phyloP scores from a whole-genome alignment of 2,888 invertebrate species.

The Orthonevra nobilis region DNA sequence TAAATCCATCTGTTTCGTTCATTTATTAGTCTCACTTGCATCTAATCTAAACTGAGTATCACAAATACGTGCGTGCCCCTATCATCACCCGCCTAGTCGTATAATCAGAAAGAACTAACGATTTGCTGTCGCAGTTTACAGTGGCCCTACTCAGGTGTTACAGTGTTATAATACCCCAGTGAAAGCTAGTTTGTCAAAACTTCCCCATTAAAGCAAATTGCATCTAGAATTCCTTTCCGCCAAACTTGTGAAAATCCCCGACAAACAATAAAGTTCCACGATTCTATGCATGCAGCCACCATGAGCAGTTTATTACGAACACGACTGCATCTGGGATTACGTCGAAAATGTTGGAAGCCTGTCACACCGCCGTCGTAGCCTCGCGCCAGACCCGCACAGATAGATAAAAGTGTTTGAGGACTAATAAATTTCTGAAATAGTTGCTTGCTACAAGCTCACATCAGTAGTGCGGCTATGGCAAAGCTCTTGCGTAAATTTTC shows the following conservation, averaged over 20 bases:
- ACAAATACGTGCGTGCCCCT: conserved; percentile 8
- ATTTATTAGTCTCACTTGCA: too few species aligned
- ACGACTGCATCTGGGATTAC: conserved; percentile 3
- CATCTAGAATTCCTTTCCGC: conserved; percentile 46
- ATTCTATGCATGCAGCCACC: conserved; percentile 12
- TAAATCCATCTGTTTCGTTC: too few species aligned
- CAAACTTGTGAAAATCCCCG: conserved; percentile 13
- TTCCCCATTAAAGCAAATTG: conserved; percentile 32
- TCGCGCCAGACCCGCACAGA: background rate
- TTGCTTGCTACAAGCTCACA: conserved; percentile 7
- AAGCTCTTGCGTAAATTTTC: background rate
- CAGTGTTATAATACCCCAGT: conserved; percentile 26
- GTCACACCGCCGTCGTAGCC: too few species aligned
- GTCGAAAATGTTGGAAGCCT: background rate
- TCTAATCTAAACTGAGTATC: too few species aligned
- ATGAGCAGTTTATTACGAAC: conserved; percentile 16
- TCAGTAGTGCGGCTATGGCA: too few species aligned
- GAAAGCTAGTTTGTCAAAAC: conserved; percentile 6
- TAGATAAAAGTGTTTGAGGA: conserved; percentile 24
- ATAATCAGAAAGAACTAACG: conserved; percentile 36
- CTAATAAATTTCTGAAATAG: conserved; percentile 55
- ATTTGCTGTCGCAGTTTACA: conserved; percentile 30
- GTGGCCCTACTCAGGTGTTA: conserved; percentile 56
- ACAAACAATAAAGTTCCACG: conserved; percentile 4
- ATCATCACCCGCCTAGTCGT: conserved; percentile 6